phyloP scores from a whole-genome alignment of 2,797 vertebrate species.

The Periparus ater region DNA sequence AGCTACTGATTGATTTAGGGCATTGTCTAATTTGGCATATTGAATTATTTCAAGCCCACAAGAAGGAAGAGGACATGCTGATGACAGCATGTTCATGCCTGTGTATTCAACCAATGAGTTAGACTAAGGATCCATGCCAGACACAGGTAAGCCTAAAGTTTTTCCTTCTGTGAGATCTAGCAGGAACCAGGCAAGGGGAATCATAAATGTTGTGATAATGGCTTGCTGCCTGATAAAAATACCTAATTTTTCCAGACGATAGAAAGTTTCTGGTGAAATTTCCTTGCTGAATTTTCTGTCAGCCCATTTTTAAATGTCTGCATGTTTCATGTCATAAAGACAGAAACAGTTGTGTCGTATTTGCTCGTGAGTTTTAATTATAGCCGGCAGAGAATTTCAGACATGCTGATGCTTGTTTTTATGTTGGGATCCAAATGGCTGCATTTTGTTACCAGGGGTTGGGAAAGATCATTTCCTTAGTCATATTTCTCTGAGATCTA shows the following conservation, averaged over 20 bases:
- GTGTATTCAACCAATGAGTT: neutral
- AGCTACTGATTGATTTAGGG: neutral
- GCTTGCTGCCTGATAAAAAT: slow-evolving; percentile 55
- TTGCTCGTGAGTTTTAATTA: slow-evolving; percentile 22
- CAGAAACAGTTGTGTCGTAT: slow-evolving; percentile 25
- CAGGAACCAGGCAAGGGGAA: slow-evolving; percentile 15
- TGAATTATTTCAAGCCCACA: neutral
- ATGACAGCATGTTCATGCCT: neutral
- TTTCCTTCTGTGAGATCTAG: slow-evolving; percentile 8
- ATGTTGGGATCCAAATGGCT: slow-evolving; percentile 34
- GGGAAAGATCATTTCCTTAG: slow-evolving; percentile 42
- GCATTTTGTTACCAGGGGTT: slow-evolving; percentile 23
- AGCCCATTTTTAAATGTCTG: neutral
- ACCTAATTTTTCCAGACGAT: slow-evolving; percentile 23
- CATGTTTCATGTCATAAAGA: neutral
- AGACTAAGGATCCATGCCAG: neutral
- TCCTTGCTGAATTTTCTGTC: slow-evolving; percentile 13
- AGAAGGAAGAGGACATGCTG: neutral
- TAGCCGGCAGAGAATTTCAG: slow-evolving; percentile 33
- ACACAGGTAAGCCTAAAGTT: slow-evolving; percentile 9
- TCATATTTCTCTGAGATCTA: slow-evolving; percentile 48
- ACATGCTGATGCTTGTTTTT: slow-evolving; percentile 27
- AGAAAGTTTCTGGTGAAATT: slow-evolving; percentile 52
- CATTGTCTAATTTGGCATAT: neutral
- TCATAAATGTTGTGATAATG: slow-evolving; percentile 46